Base-by-base conservation (phyloP, 2,888 invertebrate genomes). In the Iselma pallidipennis region DNA sequence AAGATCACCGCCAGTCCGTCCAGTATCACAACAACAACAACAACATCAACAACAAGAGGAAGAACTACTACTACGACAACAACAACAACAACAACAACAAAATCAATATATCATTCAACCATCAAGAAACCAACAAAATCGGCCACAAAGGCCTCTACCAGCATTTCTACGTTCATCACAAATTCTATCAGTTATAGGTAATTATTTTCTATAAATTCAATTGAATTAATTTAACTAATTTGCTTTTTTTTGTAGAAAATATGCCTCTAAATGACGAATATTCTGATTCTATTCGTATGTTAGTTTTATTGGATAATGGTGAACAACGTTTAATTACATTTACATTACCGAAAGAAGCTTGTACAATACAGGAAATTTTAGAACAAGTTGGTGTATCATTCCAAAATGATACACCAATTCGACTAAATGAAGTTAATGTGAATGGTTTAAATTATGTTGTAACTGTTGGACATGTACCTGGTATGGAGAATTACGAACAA, bases 281-380 rank as follows among this genome's bases (percentile, higher is more conserved):
- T 70, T 83, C 85, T 1, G 86, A 89, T 73, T 90, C 90, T 12
- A 91, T 91, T 7, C 88, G 91, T 79, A 92, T 92, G 92, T 83
- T 92, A 73, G 91, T 92, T 42, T 87, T 91, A 67, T 82, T 92
- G 57, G 87, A 88, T 71, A 90, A 88, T 66, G 91, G 91, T 12
- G 92, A 92, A 81, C 92, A 92, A 79, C 86, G 92, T 75, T 83
- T 92, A 63, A 92, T 92, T 57, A 92, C 92, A 9, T 92, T 92
- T 77, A 92, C 92, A 57, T 83, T 92, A 71, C 92, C 92, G 6
- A 89, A 90, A 74, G 92, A 92, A 78, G 90, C 90, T 66, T 92
- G 92, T 80, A 92, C 92, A 0, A 89, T 92, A 56, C 90, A 91
- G 78, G 92, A 92, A 82, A 87, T 92, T 67, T 82, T 92, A 61